Evolutionary conservation across 2,888 invertebrate genomes (phyloP), one percentile per base, ranked within the genome.

Genomic region (Ommatoiulus sabulosus): DNA sequence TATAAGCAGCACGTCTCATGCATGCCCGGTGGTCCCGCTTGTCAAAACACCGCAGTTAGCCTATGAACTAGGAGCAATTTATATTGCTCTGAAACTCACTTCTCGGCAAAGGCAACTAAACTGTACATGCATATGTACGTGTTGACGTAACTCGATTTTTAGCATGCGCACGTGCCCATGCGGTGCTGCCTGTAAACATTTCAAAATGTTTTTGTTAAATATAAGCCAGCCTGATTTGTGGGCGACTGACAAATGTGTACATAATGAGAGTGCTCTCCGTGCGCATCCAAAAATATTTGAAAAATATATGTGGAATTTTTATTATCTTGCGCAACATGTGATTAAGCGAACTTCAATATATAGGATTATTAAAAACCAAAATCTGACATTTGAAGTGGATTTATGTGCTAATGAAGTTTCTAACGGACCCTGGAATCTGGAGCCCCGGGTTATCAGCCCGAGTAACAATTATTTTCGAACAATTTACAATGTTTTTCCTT

Each of bases 1-100:
- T 17, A 15, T 20, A 5, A 6, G 63, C 5, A 20, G 63, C 20
- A 52, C 12, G 52, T 15, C 52, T 12, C 15, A 12, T 63, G 15
- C 63, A 20, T 63, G 63, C 63, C 63, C 15, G 63, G 63, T 63
- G 63, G 63, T 63, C 63, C 63, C 5, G 8, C 20, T 20, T 63
- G 63, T 63, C 63, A 63, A 63, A 63, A 63, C 63, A 57, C 57
- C n/a, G 20, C 63, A 63, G 63, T 63, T 63, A 63, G 63, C 63
- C 63, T 63, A 63, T 20, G 63, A 63, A n/a, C 63, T 63, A 63
- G 63, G 63, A 20, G 4, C n/a, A 63, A 63, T 63, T 63, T 6
- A 63, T 35, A 35, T 63, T 63, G 63, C 63, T 63, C 63, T 20
- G 20, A 63, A 63, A 63, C n/a, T 63, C 6, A 63, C 20, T 15